Base-by-base conservation (phyloP, 2,888 invertebrate species). In the Andrena chrysosceles region DNA sequence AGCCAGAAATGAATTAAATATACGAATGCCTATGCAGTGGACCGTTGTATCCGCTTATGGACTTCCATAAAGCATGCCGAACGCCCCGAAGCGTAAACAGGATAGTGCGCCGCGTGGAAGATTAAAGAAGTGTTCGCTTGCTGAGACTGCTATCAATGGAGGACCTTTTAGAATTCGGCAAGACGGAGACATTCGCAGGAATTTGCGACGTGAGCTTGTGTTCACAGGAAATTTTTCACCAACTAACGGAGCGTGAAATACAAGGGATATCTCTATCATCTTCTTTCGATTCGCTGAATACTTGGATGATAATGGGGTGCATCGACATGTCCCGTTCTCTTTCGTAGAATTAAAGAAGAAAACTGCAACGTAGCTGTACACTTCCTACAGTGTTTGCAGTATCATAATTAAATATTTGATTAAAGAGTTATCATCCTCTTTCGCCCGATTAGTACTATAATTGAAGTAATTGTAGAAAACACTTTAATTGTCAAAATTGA, bases 11-110 rank as follows among this genome's bases (percentile, higher is more conserved):
- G 77, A 85, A 88, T 88, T 85, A 82, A 85, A 87, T 87, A 84
- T 77, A 73, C 71, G 88, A 85, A 83, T 85, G 66, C 71, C 80
- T 85, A 69, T 85, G 73, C 80, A 76, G 85, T 81, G 85, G 70
- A 81, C 83, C 88, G 87, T 85, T 87, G 88, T 83, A 87, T 88
- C 85, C 88, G 88, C 85, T 75, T 81, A 82, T 83, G 73, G 77
- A 72, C 78, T 81, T 82, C 76, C 82, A 85, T 88, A 86, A 77
- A 72, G 49, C 72, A 81, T 81, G 83, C 62, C 85, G 60, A 82
- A 87, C 70, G 78, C 82, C 75, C 29, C 79, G 70, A 49, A 81
- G 81, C 88, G 82, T 88, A 71, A 85, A 88, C 73, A 62, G 31
- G 54, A 71, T 42, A 75, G 77, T 42, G 67, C 66, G 63, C 33